Evolutionary conservation across 53 echinoderm and acorn worm species (phyloP), one percentile per base, ranked within the genome.

Genomic region (Actinopyga echinites): DNA sequence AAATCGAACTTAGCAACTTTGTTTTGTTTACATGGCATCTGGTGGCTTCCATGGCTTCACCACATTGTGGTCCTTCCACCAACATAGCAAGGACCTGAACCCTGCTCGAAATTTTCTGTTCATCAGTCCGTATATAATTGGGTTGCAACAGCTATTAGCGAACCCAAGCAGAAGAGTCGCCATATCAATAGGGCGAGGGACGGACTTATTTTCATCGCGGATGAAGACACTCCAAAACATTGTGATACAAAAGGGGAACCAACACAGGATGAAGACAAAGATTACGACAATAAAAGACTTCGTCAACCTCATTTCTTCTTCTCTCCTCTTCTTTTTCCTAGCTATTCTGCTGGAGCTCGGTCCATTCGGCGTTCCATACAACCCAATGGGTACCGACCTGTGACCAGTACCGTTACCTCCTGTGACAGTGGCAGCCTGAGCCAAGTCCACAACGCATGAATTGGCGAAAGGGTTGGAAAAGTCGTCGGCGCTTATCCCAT

Each of bases 141-240:
- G 99, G 55, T 97, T 97, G 45, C 99, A 97, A 59, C 99, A 97
- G 85, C 94, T 94, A 79, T 97, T 97, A 38, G 92, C 88, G 83
- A 90, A 97, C 2, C 99, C 99, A 0, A 97, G 79, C 6, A 97
- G 79, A 0, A 97, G 82, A 4, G 99, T 86, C 10, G 88, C 85
- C 89, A 94, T 94, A 43, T 97, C 99, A 24, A 87, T 75, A 2
- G 83, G 75, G 26, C 99, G 86, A 8, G 88, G 92, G 25, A 93
- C 93, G 19, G 92, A 85, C 17, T 77, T 55, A 15, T 85, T 64
- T 13, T 74, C 69, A 20, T 32, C 54, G 4, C 64, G 23, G 23
- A 86, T 84, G 57, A 90, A 92, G 22, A 94, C 99, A 38, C 88
- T 91, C 99, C 99, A 97, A 74, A 97, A 92, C 99, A 97, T 97